Evolutionary conservation across 2,888 invertebrate species (phyloP).

Genomic region (Neuroscelio doddi): DNA sequence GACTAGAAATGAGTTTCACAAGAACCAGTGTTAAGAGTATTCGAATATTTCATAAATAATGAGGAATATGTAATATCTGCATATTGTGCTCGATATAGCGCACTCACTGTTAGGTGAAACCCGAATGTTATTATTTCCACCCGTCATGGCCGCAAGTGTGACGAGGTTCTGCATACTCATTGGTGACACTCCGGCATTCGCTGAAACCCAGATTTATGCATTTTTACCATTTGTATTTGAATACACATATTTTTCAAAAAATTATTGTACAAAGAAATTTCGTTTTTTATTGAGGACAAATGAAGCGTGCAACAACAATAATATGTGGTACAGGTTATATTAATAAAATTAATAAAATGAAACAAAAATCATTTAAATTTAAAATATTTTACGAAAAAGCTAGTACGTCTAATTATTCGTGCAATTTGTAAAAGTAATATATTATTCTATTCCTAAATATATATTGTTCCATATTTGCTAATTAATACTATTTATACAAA

Average conservation of each 20-base stretch:
- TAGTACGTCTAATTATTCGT: too few species aligned
- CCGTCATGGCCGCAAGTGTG: constrained; percentile 88
- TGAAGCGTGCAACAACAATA: constrained; percentile 32
- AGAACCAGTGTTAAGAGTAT: constrained; percentile 18
- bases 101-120: constrained; percentile 74
- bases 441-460: too few species aligned
- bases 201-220: constrained; percentile 54
- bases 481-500: too few species aligned
- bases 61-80: constrained; percentile 33
- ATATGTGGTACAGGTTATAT: too few species aligned
- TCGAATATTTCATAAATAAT: constrained; percentile 23
- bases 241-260: too few species aligned
- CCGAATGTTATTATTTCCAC: constrained; percentile 72
- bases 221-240: constrained; percentile 37
- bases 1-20: not conserved
- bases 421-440: too few species aligned
- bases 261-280: too few species aligned
- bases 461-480: too few species aligned
- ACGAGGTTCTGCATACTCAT: constrained; percentile 94
- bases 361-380: too few species aligned
- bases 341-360: too few species aligned
- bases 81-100: constrained; percentile 33
- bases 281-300: constrained; percentile 26
- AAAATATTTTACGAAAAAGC: too few species aligned
- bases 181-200: constrained; percentile 74